phyloP scores from a whole-genome alignment of 2,888 invertebrate genomes.

The Uloborus plumipes region DNA sequence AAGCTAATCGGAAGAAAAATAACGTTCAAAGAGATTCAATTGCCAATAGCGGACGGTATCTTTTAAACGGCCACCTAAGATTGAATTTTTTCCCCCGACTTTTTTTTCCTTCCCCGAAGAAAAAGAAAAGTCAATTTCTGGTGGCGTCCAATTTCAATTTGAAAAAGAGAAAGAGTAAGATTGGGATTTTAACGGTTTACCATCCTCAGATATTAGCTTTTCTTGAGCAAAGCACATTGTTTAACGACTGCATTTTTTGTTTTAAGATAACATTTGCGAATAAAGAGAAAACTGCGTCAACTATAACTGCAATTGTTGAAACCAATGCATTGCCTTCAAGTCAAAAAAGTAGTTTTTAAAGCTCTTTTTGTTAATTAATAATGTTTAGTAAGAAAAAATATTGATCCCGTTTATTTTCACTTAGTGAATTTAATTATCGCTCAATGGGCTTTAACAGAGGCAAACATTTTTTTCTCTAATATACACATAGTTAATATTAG shows the following conservation, averaged over 20 bases:
- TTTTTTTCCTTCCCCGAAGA: background rate
- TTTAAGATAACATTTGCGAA: background rate
- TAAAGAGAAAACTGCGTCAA: background rate
- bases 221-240: conserved; percentile 6
- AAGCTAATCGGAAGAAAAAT: conserved; percentile 63
- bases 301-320: too few species aligned
- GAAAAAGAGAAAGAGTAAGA: conserved; percentile 21
- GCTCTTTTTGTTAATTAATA: too few species aligned
- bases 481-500: too few species aligned
- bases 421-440: too few species aligned
- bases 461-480: too few species aligned
- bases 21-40: conserved; percentile 59
- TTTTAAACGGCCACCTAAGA: conserved; percentile 41
- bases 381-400: too few species aligned
- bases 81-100: conserved; percentile 18
- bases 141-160: conserved; percentile 42
- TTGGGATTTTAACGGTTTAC: conserved; percentile 51
- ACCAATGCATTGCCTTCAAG: too few species aligned
- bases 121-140: conserved; percentile 34
- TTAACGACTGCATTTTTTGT: conserved; percentile 41
- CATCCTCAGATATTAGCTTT: conserved; percentile 31
- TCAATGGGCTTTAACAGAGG: too few species aligned
- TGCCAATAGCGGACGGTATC: conserved; percentile 46
- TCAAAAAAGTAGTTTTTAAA: too few species aligned
- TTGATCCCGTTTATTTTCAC: too few species aligned